Evolutionary conservation across 2,888 invertebrate species (phyloP).

Genomic region (Platycheirus albimanus): DNA sequence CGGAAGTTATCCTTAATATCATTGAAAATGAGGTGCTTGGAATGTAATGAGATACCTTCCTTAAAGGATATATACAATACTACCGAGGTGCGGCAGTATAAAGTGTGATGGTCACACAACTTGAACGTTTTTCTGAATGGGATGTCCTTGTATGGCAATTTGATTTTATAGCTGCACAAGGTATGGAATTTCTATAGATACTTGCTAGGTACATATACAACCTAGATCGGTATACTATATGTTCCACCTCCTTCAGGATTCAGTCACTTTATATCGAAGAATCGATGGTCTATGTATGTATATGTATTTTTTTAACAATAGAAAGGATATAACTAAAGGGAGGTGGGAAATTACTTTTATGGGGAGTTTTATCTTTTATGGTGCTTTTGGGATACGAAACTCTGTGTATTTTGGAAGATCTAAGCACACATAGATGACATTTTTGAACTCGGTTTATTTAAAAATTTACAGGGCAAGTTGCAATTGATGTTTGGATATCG

Average conservation of each 20-base stretch:
- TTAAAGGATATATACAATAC: conserved; percentile 58
- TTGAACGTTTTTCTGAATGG: conserved; percentile 19
- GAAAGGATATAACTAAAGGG: conserved; percentile 18
- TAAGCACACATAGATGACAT: neutral
- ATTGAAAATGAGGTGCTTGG: conserved; percentile 71
- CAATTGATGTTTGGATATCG: neutral
- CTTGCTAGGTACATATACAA: neutral
- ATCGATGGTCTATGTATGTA: conserved; percentile 11
- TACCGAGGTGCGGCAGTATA: conserved; percentile 24
- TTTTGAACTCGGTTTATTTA: neutral
- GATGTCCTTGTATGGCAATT: conserved; percentile 52
- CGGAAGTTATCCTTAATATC: conserved; percentile 68
- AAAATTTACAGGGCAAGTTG: neutral
- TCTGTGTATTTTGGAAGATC: neutral
- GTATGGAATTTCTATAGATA: conserved; percentile 37
- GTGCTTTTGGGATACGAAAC: neutral
- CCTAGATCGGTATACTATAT: no score
- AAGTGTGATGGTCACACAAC: conserved; percentile 37
- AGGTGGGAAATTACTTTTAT: conserved; percentile 1
- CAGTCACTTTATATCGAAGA: conserved; percentile 40
- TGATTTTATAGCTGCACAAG: conserved; percentile 55
- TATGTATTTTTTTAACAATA: conserved; percentile 20
- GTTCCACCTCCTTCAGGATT: conserved; percentile 27
- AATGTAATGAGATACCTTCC: conserved; percentile 71
- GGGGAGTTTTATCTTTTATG: conserved; percentile 15